Evolutionary conservation across 2,113 vertebrate genomes (phyloP).

Genomic region (Phalacrocorax brasilianus): DNA sequence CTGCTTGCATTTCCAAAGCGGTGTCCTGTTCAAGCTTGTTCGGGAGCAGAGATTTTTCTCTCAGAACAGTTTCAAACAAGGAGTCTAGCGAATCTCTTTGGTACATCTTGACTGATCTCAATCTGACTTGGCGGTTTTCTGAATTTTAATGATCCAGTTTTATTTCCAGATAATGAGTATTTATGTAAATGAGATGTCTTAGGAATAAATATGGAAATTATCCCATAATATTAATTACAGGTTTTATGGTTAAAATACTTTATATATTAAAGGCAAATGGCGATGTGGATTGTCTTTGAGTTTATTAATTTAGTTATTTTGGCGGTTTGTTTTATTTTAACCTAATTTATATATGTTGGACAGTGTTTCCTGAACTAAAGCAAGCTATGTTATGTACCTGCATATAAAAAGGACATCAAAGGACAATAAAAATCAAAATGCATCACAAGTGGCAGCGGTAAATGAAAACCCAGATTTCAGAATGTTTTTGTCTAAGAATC

Average conservation of each 20-base stretch:
- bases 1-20: background rate
- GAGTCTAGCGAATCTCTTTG: background rate
- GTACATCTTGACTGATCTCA: background rate
- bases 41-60: background rate
- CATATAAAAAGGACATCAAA: background rate
- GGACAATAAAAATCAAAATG: background rate
- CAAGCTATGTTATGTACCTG: background rate
- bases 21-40: background rate
- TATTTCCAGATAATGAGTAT: background rate
- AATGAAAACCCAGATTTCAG: background rate
- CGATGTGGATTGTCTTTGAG: background rate
- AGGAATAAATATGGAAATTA: constrained; percentile 12
- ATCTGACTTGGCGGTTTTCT: background rate
- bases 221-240: background rate
- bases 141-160: background rate
- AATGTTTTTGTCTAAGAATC: background rate
- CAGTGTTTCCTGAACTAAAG: background rate
- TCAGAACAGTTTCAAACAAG: background rate
- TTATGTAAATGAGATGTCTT: constrained; percentile 34
- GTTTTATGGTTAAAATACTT: background rate
- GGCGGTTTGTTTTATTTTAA: background rate
- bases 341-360: background rate
- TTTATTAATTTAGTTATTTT: background rate
- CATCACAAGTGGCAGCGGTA: background rate
- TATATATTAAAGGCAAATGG: background rate